phyloP scores from a whole-genome alignment of 2,888 invertebrate genomes.

The Parnassius mnemosyne region DNA sequence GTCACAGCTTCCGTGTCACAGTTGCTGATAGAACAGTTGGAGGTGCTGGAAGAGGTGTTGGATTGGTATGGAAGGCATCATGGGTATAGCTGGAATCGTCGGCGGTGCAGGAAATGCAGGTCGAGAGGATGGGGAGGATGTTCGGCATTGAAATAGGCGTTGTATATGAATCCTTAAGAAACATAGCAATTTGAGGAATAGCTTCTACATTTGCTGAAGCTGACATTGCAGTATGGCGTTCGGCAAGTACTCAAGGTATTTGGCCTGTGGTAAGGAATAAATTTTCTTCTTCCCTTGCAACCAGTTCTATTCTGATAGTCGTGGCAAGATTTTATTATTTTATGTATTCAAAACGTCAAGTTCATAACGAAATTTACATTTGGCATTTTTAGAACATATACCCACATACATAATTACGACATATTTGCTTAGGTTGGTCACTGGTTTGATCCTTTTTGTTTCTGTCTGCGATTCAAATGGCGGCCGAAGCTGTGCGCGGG shows the following conservation, averaged over 20 bases:
- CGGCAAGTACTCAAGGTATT: constrained; percentile 41
- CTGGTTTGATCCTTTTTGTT: too few species aligned
- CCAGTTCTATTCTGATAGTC: constrained; percentile 63
- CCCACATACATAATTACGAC: constrained; percentile 66
- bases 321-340: constrained; percentile 62
- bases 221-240: too few species aligned
- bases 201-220: too few species aligned
- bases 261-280: constrained; percentile 47
- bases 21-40: too few species aligned
- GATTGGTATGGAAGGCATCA: too few species aligned
- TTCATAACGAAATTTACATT: constrained; percentile 59
- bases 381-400: constrained; percentile 53
- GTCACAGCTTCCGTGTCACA: too few species aligned
- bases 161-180: too few species aligned
- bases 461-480: too few species aligned
- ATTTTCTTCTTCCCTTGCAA: constrained; percentile 57
- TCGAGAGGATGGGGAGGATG: constrained; percentile 27
- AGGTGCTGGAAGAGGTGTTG: too few species aligned
- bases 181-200: too few species aligned
- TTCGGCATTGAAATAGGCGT: constrained; percentile 9
- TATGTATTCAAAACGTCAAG: constrained; percentile 58
- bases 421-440: constrained; percentile 38
- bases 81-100: too few species aligned
- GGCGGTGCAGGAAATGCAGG: neutral
- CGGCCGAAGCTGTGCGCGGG: too few species aligned